phyloP scores from a whole-genome alignment of 1,140 invertebrate genomes.

The Acromyrmex heyeri region DNA sequence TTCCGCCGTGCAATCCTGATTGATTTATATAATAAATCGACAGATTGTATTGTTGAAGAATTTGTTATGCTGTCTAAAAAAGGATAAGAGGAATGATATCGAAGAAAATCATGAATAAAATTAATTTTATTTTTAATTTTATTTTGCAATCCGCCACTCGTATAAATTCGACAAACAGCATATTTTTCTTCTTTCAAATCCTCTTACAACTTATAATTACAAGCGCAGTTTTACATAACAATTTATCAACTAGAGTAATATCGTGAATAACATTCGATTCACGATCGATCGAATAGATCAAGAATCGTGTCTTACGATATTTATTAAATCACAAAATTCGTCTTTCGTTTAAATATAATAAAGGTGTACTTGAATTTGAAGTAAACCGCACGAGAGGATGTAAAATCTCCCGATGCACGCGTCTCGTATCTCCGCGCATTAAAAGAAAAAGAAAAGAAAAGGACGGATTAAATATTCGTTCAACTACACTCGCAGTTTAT shows the following conservation, averaged over 20 bases:
- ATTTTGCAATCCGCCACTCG: not conserved
- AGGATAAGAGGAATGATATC: not conserved
- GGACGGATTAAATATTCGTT: not conserved
- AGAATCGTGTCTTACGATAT: not conserved
- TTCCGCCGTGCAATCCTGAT: too few species aligned
- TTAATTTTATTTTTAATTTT: constrained; percentile 10
- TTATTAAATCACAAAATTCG: constrained; percentile 13
- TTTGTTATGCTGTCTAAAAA: not conserved
- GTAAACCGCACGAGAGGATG: not conserved
- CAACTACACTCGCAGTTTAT: not conserved
- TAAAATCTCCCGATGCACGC: not conserved
- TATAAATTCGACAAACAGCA: not conserved
- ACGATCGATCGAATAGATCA: not conserved
- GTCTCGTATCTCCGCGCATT: not conserved
- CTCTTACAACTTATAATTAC: not conserved
- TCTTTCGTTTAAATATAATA: not conserved
- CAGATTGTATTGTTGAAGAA: not conserved
- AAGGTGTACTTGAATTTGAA: not conserved
- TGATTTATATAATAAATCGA: not conserved
- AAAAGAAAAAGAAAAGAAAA: not conserved
- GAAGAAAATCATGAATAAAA: not conserved
- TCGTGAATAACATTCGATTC: not conserved
- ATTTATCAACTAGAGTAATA: not conserved
- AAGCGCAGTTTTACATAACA: constrained; percentile 2
- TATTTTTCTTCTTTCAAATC: not conserved